These are phyloP conservation scores for Pemphredon lugubris DNA, from an alignment of 2,888 invertebrate genomes.

Conservation along the genomic window DNA sequence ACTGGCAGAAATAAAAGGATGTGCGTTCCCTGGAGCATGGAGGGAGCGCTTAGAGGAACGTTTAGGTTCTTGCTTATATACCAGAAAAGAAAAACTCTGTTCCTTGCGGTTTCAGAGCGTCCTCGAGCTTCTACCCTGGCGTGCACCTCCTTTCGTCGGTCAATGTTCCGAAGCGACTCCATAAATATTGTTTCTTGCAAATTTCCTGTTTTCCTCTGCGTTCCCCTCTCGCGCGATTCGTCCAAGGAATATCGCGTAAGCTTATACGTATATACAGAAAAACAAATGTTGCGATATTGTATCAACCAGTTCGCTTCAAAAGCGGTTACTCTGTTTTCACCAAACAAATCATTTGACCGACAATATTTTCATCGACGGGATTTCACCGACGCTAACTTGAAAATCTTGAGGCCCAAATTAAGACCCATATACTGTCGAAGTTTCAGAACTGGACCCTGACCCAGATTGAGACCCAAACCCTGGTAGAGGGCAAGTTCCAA, in stretches of 20 bases:
- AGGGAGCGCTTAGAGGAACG: conserved; percentile 54
- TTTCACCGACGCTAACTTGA: no score
- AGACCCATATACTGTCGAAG: no score
- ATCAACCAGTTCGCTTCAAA: no score
- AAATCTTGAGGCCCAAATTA: no score
- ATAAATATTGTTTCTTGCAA: conserved; percentile 58
- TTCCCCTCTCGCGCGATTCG: conserved; percentile 12
- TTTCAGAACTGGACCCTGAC: no score
- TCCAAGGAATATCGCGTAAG: conserved; percentile 28
- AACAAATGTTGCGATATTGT: no score
- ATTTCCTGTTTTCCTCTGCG: conserved; percentile 29
- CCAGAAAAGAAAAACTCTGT: conserved; percentile 37
- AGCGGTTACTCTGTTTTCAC: no score
- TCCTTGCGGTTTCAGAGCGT: conserved; percentile 43
- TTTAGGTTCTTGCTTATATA: conserved; percentile 56
- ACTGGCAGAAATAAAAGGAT: conserved; percentile 59
- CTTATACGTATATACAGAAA: conserved; percentile 17
- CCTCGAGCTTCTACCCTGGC: conserved; percentile 24
- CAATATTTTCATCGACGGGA: no score
- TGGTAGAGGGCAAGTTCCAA: no score
- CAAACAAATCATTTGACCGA: no score
- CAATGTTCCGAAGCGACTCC: conserved; percentile 54
- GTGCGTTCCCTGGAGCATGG: conserved; percentile 44
- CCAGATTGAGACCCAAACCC: no score
- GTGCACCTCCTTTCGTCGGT: conserved; percentile 40